A percentile compares a stretch with the other conserved stretches of the same genome.
Evolutionary conservation across 2,888 invertebrate genomes (phyloP).

Genomic region (Drosophila ezoana): DNA sequence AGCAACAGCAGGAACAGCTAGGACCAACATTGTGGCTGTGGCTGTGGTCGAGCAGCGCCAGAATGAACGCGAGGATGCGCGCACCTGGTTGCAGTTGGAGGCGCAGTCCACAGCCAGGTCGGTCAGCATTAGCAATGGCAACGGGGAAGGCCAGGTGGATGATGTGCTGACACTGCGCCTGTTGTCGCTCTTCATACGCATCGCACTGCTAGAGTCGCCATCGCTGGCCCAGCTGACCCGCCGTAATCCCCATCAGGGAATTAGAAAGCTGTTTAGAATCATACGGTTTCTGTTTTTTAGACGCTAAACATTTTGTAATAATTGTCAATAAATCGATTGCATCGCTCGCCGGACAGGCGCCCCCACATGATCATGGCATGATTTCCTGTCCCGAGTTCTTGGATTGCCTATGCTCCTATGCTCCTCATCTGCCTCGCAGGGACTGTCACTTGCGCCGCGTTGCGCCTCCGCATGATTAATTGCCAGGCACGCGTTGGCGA

Average conservation of each 20-base stretch:
- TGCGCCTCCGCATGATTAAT: conserved; percentile 61
- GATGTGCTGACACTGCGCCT: not conserved
- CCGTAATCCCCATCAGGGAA: conserved; percentile 14
- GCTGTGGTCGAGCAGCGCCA: not conserved
- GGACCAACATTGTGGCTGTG: not conserved
- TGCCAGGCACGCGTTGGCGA: conserved; percentile 65
- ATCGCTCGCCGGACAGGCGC: not conserved
- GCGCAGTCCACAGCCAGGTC: not conserved
- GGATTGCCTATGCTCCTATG: not conserved
- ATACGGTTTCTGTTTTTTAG: conserved; percentile 25
- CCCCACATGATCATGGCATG: not conserved
- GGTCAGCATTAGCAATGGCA: no score
- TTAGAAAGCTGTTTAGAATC: conserved; percentile 19
- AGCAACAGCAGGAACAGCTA: not conserved
- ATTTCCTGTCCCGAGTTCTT: conserved; percentile 1
- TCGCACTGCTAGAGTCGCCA: conserved; percentile 30
- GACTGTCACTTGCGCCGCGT: conserved; percentile 1
- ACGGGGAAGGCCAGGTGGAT: not conserved
- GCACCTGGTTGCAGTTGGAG: conserved; percentile 4
- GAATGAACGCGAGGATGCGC: not conserved
- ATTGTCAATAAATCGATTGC: conserved; percentile 5
- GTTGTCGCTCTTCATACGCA: conserved; percentile 10
- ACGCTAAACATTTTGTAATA: not conserved
- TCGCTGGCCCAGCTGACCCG: conserved; percentile 19
- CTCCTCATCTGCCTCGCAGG: conserved; percentile 16